A percentile compares a stretch with the other conserved stretches of the same genome.
These are phyloP conservation scores for Pycnomerus fuliginosus DNA, from an alignment of 2,888 invertebrate species.

Conservation along the genomic window DNA sequence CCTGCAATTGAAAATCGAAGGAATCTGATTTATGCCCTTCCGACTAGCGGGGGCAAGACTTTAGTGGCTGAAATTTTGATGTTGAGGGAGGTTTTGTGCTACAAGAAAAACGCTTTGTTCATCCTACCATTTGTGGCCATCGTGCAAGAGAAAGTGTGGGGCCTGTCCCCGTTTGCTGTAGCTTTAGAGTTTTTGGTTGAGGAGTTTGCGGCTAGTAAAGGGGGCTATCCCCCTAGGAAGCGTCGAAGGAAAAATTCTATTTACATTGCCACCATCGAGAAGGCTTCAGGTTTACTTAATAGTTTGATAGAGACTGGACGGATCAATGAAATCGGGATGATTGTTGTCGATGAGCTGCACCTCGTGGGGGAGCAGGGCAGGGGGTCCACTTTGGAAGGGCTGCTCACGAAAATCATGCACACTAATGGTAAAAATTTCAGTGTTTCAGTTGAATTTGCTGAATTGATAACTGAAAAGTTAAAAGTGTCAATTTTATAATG, in stretches of 20 bases:
- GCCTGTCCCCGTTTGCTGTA: slow-evolving; percentile 83
- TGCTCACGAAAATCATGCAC: slow-evolving; percentile 77
- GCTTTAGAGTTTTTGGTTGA: slow-evolving; percentile 87
- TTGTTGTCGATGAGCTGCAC: slow-evolving; percentile 89
- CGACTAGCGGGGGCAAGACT: slow-evolving; percentile 97
- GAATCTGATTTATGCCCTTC: slow-evolving; percentile 90
- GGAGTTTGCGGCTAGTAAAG: slow-evolving; percentile 93
- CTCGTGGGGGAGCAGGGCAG: slow-evolving; percentile 85
- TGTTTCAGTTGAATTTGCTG: too few species aligned
- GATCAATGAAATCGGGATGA: slow-evolving; percentile 74
- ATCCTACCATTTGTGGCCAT: slow-evolving; percentile 94
- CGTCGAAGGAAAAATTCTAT: slow-evolving; percentile 73
- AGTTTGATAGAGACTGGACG: slow-evolving; percentile 78
- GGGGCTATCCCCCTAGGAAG: slow-evolving; percentile 76
- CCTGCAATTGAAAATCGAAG: slow-evolving; percentile 68
- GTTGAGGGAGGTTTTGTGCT: slow-evolving; percentile 78
- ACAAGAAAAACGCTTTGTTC: slow-evolving; percentile 81
- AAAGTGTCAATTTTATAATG: too few species aligned
- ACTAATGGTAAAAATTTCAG: slow-evolving; percentile 69
- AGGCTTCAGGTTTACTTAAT: slow-evolving; percentile 81
- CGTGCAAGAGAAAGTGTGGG: slow-evolving; percentile 94
- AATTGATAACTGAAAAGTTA: too few species aligned
- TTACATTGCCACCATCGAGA: slow-evolving; percentile 94
- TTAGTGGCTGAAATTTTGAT: slow-evolving; percentile 95
- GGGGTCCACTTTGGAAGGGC: slow-evolving; percentile 81